A percentile compares a stretch with the other conserved stretches of the same genome.
Conservation (phyloP, 1,140 invertebrate genomes). For the Drosophila melanogaster region Release_6_plus_ISO1_MT NT_033779.5:19467001-19467500, state of each 20-base stretch:
- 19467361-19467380: conserved; percentile 49
- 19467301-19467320: conserved; percentile 30
- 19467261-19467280: conserved; percentile 52
- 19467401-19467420: conserved; percentile 67
- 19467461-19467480: conserved; percentile 39
- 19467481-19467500: conserved; percentile 50
- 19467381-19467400: conserved; percentile 77
- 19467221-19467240: conserved; percentile 83
- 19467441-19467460: conserved; percentile 23
- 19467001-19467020: conserved; percentile 19
- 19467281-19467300: conserved; percentile 47
- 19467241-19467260: conserved; percentile 71
- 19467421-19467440: conserved; percentile 26
- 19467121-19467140: conserved; percentile 29
- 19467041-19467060: conserved; percentile 53
- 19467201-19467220: conserved; percentile 84
- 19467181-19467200: conserved; percentile 75
- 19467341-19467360: conserved; percentile 1
- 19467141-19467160: conserved; percentile 56
- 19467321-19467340: conserved; percentile 22
- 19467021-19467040: conserved; percentile 67
- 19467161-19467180: conserved; percentile 79
- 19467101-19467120: conserved; percentile 56
- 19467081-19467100: conserved; percentile 41
- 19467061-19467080: conserved; percentile 41